These are phyloP conservation scores for Diarsia brunnea DNA, from an alignment of 2,888 invertebrate species.

Conservation along the genomic window DNA sequence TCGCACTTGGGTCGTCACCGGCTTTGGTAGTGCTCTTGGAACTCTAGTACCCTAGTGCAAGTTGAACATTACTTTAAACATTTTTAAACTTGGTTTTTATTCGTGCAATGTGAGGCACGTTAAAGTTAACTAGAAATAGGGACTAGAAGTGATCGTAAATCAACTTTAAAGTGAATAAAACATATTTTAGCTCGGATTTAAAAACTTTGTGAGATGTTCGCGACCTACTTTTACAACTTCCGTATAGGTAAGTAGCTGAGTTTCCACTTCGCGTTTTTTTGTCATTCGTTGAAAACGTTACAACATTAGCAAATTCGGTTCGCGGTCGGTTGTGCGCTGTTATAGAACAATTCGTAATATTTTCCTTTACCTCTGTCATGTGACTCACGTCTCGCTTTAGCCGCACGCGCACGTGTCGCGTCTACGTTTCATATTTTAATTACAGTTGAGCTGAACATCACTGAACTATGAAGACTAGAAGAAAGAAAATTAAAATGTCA, in stretches of 20 bases:
- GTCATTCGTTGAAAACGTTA: constrained; percentile 59
- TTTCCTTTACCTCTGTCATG: constrained; percentile 78
- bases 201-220: constrained; percentile 79
- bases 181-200: constrained; percentile 60
- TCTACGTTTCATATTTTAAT: constrained; percentile 69
- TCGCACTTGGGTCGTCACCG: constrained; percentile 85
- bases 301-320: constrained; percentile 63
- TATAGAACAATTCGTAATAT: constrained; percentile 70
- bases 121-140: constrained; percentile 65
- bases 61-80: constrained; percentile 78
- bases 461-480: constrained; percentile 67
- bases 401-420: constrained; percentile 64
- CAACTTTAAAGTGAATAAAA: constrained; percentile 74
- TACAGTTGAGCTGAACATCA: constrained; percentile 73
- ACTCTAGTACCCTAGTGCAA: constrained; percentile 75
- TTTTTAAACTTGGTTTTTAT: constrained; percentile 73
- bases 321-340: constrained; percentile 66
- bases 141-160: constrained; percentile 74
- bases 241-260: constrained; percentile 78
- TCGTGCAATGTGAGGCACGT: constrained; percentile 65
- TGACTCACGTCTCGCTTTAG: constrained; percentile 71
- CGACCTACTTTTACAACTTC: constrained; percentile 87
- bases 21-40: constrained; percentile 78
- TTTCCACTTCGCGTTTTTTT: constrained; percentile 78
- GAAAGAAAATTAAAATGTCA: constrained; percentile 77